Evolutionary conservation across 2,888 invertebrate genomes (phyloP).

Genomic region (Zaprionus obscuricornis): DNA sequence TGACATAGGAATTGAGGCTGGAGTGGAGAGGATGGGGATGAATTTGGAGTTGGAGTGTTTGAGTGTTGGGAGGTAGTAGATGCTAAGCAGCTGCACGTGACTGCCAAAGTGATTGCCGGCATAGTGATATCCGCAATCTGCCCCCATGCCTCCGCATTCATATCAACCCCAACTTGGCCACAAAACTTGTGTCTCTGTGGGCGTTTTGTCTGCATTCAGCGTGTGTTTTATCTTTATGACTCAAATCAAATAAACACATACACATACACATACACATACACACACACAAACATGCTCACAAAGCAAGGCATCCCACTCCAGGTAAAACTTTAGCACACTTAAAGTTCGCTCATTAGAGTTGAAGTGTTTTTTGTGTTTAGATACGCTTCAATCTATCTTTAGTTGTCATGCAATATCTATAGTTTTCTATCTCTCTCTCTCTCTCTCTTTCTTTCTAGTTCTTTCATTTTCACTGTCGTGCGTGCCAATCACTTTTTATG

Average conservation of each 20-base stretch:
- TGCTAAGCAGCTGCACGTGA: slow-evolving; percentile 77
- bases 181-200: slow-evolving; percentile 42
- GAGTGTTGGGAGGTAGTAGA: too few relatives aligned
- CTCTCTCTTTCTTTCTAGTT: too few relatives aligned
- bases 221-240: slow-evolving; percentile 69
- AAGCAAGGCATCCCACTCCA: slow-evolving; percentile 28
- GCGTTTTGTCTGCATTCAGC: slow-evolving; percentile 51
- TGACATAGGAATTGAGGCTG: slow-evolving; percentile 1
- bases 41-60: slow-evolving; percentile 18
- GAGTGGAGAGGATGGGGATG: slow-evolving; percentile 7
- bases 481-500: slow-evolving; percentile 59
- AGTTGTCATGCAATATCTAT: slow-evolving; percentile 33
- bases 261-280: slow-evolving; percentile 48
- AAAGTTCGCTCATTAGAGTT: slow-evolving; percentile 67
- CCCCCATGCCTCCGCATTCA: slow-evolving; percentile 17
- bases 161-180: slow-evolving; percentile 27
- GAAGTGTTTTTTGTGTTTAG: slow-evolving; percentile 43
- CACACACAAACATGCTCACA: slow-evolving; percentile 2
- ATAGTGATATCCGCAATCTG: slow-evolving; percentile 21
- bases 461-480: too few relatives aligned
- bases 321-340: slow-evolving; percentile 59
- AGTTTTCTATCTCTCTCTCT: slow-evolving; percentile 4
- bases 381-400: slow-evolving; percentile 27
- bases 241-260: too few relatives aligned
- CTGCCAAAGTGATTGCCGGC: slow-evolving; percentile 58